phyloP scores from a whole-genome alignment of 1,140 invertebrate species.

The Diachasmimorpha longicaudata region DNA sequence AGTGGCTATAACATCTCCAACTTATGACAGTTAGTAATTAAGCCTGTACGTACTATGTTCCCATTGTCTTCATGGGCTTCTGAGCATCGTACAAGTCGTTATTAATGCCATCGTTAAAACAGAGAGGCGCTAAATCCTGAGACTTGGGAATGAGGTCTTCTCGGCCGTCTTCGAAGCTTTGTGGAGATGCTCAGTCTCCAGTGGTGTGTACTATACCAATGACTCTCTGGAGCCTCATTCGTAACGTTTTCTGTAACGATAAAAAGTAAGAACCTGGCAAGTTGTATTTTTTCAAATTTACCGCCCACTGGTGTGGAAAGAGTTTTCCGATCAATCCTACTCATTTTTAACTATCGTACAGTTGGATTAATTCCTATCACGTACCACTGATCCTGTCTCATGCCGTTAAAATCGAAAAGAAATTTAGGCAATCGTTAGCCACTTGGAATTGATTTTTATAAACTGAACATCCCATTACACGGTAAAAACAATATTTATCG shows the following conservation, averaged over 20 bases:
- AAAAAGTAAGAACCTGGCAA: slow-evolving; percentile 1
- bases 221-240: slow-evolving; percentile 4
- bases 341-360: not conserved
- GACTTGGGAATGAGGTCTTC: slow-evolving; percentile 19
- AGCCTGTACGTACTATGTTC: slow-evolving; percentile 25
- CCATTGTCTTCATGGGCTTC: slow-evolving; percentile 5
- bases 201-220: slow-evolving; percentile 4
- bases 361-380: not conserved
- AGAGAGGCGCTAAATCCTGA: slow-evolving; percentile 33
- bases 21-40: slow-evolving; percentile 43
- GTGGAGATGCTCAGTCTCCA: not conserved
- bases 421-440: not conserved
- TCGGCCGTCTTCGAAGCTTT: slow-evolving; percentile 19
- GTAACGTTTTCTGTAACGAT: not conserved
- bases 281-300: too few relatives aligned
- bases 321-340: too few relatives aligned
- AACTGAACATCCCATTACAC: slow-evolving; percentile 25
- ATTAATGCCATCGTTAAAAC: slow-evolving; percentile 44
- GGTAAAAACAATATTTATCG: slow-evolving; percentile 54
- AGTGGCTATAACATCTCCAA: slow-evolving; percentile 28
- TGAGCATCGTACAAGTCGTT: slow-evolving; percentile 25
- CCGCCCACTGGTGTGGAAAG: too few relatives aligned
- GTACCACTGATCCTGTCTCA: not conserved
- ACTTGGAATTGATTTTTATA: slow-evolving; percentile 40
- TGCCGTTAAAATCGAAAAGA: not conserved